phyloP scores from a whole-genome alignment of 2,113 vertebrate genomes.

The Chelonoidis abingdonii region DNA sequence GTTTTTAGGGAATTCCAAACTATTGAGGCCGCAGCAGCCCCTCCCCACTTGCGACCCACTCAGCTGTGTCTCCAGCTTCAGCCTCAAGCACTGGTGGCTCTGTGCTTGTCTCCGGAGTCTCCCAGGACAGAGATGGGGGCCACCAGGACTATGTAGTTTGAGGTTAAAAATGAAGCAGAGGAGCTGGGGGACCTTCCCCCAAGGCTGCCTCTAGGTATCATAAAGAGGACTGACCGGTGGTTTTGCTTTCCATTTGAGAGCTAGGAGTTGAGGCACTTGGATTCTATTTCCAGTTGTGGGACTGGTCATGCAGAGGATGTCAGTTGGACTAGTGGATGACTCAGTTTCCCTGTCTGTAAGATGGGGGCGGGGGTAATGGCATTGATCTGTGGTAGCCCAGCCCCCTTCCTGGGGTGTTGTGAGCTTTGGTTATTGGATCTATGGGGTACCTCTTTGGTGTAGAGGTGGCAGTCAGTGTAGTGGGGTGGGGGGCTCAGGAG shows the following conservation, averaged over 20 bases:
- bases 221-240: fast-evolving
- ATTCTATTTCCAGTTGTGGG: not conserved
- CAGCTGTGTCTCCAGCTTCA: not conserved
- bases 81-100: not conserved
- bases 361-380: not conserved
- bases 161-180: too few relatives aligned
- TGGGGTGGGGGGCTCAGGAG: too few relatives aligned
- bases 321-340: not conserved
- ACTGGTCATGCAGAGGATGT: not conserved
- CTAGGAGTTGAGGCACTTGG: too few relatives aligned
- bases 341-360: not conserved
- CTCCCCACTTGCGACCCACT: not conserved
- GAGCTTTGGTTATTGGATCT: not conserved
- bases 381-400: not conserved
- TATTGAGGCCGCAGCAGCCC: not conserved
- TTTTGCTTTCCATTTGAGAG: not conserved
- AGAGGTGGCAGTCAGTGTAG: too few relatives aligned
- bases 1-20: not conserved
- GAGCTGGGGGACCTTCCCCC: too few relatives aligned
- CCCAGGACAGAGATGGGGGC: too few relatives aligned
- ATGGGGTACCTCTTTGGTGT: not conserved
- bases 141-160: not conserved
- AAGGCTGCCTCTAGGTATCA: not conserved
- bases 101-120: too few relatives aligned
- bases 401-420: not conserved